A percentile compares a stretch with the other conserved stretches of the same genome.
phyloP scores from a whole-genome alignment of 2,888 invertebrate genomes.

The Podabrus alpinus region DNA sequence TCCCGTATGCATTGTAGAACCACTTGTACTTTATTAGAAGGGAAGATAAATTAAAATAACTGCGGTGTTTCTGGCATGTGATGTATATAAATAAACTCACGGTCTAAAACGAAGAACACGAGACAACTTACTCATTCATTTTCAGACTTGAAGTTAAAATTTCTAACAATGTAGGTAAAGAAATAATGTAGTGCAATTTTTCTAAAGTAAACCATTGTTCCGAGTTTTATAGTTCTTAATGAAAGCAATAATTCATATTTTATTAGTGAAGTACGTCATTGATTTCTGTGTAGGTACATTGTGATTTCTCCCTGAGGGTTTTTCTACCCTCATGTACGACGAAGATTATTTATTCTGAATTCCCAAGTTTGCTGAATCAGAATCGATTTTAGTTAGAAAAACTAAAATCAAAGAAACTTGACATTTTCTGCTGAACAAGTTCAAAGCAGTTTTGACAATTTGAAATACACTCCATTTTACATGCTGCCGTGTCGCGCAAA shows the following conservation, averaged over 20 bases:
- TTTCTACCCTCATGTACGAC: conserved; percentile 15
- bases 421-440: background rate
- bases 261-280: conserved; percentile 35
- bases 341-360: conserved; percentile 12
- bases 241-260: conserved; percentile 40
- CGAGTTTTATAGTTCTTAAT: conserved; percentile 9
- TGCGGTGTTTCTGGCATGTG: conserved; percentile 35
- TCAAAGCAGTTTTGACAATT: conserved; percentile 15
- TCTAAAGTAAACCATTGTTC: background rate
- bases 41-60: conserved; percentile 47
- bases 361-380: background rate
- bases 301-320: conserved; percentile 34
- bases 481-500: conserved; percentile 31
- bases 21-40: conserved; percentile 47
- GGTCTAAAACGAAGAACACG: background rate
- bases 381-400: conserved; percentile 6
- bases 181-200: conserved; percentile 2
- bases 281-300: conserved; percentile 25
- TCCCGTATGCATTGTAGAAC: conserved; percentile 47
- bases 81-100: conserved; percentile 35
- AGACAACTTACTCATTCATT: background rate
- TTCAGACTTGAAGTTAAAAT: conserved; percentile 9
- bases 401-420: conserved; percentile 14
- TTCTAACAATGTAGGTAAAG: conserved; percentile 26
- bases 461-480: conserved; percentile 8